These are phyloP conservation scores for Novumbra hubbsi DNA, from an alignment of 2,797 vertebrate genomes.

Conservation along the genomic window DNA sequence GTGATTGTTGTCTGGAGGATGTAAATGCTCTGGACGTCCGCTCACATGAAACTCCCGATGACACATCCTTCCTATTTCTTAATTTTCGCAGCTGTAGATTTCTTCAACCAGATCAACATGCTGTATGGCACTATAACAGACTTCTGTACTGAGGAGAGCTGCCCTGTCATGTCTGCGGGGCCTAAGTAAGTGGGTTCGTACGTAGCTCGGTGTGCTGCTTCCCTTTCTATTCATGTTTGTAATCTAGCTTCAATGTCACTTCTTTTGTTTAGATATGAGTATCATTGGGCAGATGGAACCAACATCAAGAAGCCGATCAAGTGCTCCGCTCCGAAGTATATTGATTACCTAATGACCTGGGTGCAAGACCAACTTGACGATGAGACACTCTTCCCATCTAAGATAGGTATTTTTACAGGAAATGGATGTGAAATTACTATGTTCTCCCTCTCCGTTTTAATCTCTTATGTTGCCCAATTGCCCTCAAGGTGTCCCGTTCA, in stretches of 20 bases:
- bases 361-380: constrained; percentile 99
- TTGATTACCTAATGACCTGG: constrained; percentile 99
- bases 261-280: constrained; percentile 84
- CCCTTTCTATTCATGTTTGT: background rate
- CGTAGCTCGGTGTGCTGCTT: background rate
- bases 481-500: constrained; percentile 89
- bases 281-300: constrained; percentile 99
- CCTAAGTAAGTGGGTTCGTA: constrained; percentile 83
- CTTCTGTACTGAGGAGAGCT: constrained; percentile 95
- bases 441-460: background rate
- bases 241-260: background rate
- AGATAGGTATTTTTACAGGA: constrained; percentile 82
- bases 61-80: constrained; percentile 2
- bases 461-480: background rate
- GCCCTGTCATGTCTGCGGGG: constrained; percentile 95
- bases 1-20: background rate
- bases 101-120: constrained; percentile 99
- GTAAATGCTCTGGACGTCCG: background rate
- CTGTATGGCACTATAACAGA: constrained; percentile 97
- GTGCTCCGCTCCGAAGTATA: constrained; percentile 97
- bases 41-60: background rate
- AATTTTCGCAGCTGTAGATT: constrained; percentile 87
- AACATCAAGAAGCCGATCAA: constrained; percentile 99
- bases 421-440: background rate
- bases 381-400: constrained; percentile 95